These are phyloP conservation scores for Cantharis rustica DNA, from an alignment of 2,888 invertebrate genomes.

Conservation along the genomic window DNA sequence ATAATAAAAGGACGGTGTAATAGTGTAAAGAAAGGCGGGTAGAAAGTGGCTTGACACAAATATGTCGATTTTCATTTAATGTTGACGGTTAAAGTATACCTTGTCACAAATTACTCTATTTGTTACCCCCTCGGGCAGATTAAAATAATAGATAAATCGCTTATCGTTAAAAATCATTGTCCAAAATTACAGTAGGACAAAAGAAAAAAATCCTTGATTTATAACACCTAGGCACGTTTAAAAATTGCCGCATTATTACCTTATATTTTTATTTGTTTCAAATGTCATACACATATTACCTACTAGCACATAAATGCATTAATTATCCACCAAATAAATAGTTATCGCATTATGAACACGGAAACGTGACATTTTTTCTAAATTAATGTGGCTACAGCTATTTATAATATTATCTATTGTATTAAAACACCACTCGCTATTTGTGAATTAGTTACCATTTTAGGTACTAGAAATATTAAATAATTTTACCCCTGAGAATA, in stretches of 20 bases:
- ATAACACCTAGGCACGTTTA: constrained; percentile 23
- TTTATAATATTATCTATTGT: neutral
- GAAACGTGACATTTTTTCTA: neutral
- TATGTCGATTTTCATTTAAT: constrained; percentile 8
- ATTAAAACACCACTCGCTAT: neutral
- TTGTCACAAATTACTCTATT: constrained; percentile 21
- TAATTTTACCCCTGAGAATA: constrained; percentile 21
- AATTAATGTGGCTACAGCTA: neutral
- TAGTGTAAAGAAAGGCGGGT: neutral
- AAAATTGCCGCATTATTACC: constrained; percentile 14
- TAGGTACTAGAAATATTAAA: neutral
- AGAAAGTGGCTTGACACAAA: neutral
- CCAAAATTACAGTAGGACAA: constrained; percentile 12
- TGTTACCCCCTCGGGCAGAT: constrained; percentile 11
- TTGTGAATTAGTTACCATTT: constrained; percentile 10
- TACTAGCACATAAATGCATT: constrained; percentile 11
- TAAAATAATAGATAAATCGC: constrained; percentile 8
- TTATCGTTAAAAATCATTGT: constrained; percentile 17
- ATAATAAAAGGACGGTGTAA: neutral
- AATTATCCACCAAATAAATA: constrained; percentile 19
- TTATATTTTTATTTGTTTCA: constrained; percentile 17
- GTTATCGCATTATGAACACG: constrained; percentile 1
- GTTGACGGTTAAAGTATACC: constrained; percentile 13
- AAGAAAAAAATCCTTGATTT: constrained; percentile 22
- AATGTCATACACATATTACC: constrained; percentile 9